A percentile compares a stretch with the other conserved stretches of the same genome.
These are phyloP conservation scores for Slavum lentiscoides DNA, from an alignment of 2,888 invertebrate genomes.

Conservation along the genomic window DNA sequence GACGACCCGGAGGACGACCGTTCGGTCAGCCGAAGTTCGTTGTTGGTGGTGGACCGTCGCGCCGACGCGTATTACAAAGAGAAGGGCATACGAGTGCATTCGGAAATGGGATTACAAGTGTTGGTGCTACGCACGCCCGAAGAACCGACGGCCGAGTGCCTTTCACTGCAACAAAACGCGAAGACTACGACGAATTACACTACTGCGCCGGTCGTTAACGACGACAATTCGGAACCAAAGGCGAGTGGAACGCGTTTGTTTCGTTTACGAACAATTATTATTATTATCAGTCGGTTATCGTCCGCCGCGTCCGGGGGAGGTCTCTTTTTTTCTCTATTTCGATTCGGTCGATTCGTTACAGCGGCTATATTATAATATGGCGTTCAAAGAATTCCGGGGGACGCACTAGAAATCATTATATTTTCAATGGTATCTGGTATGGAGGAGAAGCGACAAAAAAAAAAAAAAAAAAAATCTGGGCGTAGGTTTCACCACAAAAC, in stretches of 20 bases:
- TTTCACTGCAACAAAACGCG: background rate
- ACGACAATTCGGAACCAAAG: background rate
- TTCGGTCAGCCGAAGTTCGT: conserved; percentile 55
- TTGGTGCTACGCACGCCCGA: conserved; percentile 38
- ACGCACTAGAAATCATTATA: too few species aligned
- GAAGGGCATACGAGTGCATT: conserved; percentile 22
- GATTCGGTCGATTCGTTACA: too few species aligned
- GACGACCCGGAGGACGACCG: background rate
- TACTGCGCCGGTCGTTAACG: background rate
- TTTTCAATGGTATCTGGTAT: too few species aligned
- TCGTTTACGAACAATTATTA: too few species aligned
- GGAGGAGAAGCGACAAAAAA: background rate
- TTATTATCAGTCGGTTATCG: too few species aligned
- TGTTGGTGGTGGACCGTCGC: conserved; percentile 81
- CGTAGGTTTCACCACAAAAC: conserved; percentile 19
- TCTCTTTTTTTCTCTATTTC: too few species aligned
- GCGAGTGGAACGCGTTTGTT: background rate
- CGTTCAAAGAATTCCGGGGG: too few species aligned
- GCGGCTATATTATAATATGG: too few species aligned
- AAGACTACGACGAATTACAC: background rate
- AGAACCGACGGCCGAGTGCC: conserved; percentile 29
- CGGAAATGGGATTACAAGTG: conserved; percentile 18
- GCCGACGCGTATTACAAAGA: conserved; percentile 71
- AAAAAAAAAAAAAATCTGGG: conserved; percentile 20
- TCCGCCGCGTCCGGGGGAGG: too few species aligned